Evolutionary conservation across 2,113 vertebrate genomes (phyloP).

Genomic region (Neofelis nebulosa): DNA sequence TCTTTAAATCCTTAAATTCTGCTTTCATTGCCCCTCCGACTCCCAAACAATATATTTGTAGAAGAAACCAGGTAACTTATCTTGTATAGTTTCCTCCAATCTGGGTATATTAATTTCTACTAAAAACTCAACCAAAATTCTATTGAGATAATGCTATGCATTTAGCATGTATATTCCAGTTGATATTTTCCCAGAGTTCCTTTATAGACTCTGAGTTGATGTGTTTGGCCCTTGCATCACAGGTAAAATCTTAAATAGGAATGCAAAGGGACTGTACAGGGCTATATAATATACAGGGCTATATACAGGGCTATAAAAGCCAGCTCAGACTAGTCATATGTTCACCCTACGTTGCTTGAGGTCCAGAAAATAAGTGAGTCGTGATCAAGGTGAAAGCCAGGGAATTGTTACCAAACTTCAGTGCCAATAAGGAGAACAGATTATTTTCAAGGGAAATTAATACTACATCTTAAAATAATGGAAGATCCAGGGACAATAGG

Average conservation of each 20-base stretch:
- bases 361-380: not conserved
- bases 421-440: not conserved
- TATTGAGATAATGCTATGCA: not conserved
- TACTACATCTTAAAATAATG: not conserved
- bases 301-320: not conserved
- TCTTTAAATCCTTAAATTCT: not conserved
- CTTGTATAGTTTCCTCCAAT: not conserved
- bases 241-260: not conserved
- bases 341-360: not conserved
- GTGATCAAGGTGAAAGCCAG: not conserved
- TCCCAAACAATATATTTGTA: not conserved
- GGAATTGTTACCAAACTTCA: not conserved
- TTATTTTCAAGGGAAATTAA: not conserved
- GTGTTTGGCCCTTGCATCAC: not conserved
- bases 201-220: not conserved
- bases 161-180: not conserved
- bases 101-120: not conserved
- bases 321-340: not conserved
- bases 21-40: not conserved
- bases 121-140: not conserved
- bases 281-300: not conserved
- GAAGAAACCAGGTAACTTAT: not conserved
- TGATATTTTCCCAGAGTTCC: not conserved
- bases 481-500: not conserved
- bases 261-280: not conserved